Conservation (phyloP, 1,140 invertebrate genomes). For the Hypsibius dujardini region DNA sequence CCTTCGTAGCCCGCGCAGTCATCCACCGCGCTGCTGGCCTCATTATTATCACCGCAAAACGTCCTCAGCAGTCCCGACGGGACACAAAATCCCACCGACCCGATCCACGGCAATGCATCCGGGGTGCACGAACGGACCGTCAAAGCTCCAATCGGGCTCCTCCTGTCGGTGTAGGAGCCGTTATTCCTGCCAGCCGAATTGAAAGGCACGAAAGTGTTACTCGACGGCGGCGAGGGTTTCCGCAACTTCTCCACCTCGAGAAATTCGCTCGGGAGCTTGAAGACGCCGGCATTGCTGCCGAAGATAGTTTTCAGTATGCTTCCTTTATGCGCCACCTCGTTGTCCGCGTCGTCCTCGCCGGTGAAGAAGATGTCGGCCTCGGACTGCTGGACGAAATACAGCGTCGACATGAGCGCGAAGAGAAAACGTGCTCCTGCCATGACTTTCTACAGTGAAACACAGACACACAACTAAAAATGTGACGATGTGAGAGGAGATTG, state of each 20-base stretch:
- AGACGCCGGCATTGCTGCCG: too few relatives aligned
- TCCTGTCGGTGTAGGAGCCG: too few relatives aligned
- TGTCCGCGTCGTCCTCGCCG: background rate
- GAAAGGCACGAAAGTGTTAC: background rate
- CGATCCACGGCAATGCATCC: background rate
- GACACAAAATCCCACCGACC: background rate
- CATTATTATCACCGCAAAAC: background rate
- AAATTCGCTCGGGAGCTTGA: background rate
- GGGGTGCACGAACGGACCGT: background rate
- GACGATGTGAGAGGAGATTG: too few relatives aligned
- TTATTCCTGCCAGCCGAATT: too few relatives aligned
- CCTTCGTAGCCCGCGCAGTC: background rate
- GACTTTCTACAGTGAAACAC: too few relatives aligned
- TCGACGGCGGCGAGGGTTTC: too few relatives aligned
- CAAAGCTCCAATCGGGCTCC: too few relatives aligned
- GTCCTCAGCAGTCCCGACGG: background rate
- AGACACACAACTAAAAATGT: too few relatives aligned
- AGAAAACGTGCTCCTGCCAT: too few relatives aligned
- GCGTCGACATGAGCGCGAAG: too few relatives aligned
- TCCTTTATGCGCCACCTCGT: background rate
- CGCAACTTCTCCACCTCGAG: background rate
- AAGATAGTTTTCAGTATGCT: background rate
- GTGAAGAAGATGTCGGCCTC: too few relatives aligned
- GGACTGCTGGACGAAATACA: too few relatives aligned
- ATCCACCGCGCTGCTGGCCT: background rate